Evolutionary conservation across 2,888 invertebrate genomes (phyloP).

Genomic region (Lottia scabra): DNA sequence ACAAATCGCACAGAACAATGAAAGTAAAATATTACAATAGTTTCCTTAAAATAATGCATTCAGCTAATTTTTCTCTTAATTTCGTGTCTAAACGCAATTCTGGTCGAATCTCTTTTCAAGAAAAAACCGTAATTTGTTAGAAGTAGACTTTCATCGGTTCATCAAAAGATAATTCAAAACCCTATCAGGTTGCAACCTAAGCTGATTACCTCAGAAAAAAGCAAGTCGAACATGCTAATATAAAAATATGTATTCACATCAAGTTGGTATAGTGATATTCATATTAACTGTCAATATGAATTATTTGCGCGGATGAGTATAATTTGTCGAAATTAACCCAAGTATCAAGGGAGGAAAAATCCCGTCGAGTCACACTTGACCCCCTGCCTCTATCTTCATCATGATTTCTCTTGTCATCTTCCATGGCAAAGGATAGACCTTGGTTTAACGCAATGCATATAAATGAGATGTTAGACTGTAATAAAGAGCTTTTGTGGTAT

Average conservation of each 20-base stretch:
- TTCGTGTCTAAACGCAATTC: too few relatives aligned
- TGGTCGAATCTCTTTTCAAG: too few relatives aligned
- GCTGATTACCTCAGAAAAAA: background rate
- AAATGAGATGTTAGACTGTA: conserved; percentile 4
- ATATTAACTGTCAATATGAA: conserved; percentile 19
- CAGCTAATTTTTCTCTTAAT: too few relatives aligned
- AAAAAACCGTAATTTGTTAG: too few relatives aligned
- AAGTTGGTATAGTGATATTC: conserved; percentile 5
- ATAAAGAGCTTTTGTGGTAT: too few relatives aligned
- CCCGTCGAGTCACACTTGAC: conserved; percentile 20
- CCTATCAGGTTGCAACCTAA: background rate
- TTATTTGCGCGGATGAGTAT: conserved; percentile 8
- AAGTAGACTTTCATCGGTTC: background rate
- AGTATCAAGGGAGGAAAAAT: conserved; percentile 12
- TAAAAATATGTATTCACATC: conserved; percentile 4
- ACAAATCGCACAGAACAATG: too few relatives aligned
- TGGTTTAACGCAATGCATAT: conserved; percentile 14
- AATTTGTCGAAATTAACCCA: conserved; percentile 21
- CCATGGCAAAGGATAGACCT: conserved; percentile 9
- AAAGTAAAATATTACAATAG: too few relatives aligned
- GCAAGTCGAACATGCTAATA: background rate
- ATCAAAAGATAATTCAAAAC: background rate
- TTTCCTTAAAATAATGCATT: too few relatives aligned
- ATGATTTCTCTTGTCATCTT: conserved; percentile 15
- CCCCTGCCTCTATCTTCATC: background rate